Evolutionary conservation across 2,113 vertebrate genomes (phyloP), one percentile per base, ranked within the genome.

Genomic region (Acrocephalus arundinaceus): DNA sequence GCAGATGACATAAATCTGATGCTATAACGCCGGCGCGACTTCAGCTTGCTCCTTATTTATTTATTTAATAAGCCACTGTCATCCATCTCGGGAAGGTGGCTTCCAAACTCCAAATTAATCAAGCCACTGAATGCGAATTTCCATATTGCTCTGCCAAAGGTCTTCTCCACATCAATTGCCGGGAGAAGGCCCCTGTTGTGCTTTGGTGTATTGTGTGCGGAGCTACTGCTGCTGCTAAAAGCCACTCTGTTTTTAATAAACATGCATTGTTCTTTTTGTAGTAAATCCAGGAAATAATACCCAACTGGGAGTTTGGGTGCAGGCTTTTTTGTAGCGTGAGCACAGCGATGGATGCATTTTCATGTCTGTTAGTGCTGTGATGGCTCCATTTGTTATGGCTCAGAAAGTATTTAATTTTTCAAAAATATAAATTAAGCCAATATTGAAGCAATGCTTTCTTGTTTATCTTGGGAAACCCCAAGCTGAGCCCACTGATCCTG

Each of bases 191-290:
- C 93, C 96, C 96, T 2, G 96, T 97, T 90, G 95, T 96, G 96
- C 95, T 95, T 96, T 97, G 95, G 95, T 96, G 94, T 91, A 95
- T 95, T 97, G 96, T 94, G 88, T 43, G 4, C 20, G 2, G 88
- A 17, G 7, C 90, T 97, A 90, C 93, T 49, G 93, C 94, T 95
- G 90, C 93, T 95, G 92, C 95, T 97, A 97, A 96, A 96, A 97
- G 94, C 94, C 93, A 97, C 90, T 97, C 94, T 96, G 96, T 97
- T 97, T 97, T 97, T 97, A 97, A 97, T 96, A 97, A 96, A 96
- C 94, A 94, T 67, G 88, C 88, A 95, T 96, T 97, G 95, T 96
- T 96, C 94, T 96, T 97, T 97, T 94, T 95, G 94, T 96, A 90
- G 96, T 94, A 97, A 96, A 96, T 96, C 90, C 94, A 95, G 88